Evolutionary conservation across 2,113 vertebrate genomes (phyloP), one percentile per base, ranked within the genome.

Genomic region (Butorides virescens): DNA sequence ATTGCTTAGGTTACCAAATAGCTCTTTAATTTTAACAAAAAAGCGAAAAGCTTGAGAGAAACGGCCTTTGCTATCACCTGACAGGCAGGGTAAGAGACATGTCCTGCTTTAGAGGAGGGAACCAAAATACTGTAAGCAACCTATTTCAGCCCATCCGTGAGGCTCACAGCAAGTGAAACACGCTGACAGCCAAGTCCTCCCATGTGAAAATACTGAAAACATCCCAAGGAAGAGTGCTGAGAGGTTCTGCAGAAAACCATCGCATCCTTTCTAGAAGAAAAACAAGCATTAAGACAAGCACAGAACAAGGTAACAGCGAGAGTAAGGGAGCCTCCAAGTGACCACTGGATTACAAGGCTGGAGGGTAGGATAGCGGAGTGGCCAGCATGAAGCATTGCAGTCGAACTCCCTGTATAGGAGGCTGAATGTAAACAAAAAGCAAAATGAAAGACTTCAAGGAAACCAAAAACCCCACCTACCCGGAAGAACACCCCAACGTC

Each of bases 331-430:
- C 7, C 47, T 71, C 32, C 21, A 39, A 70, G 16, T 2, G 10
- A 62, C 16, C 47, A 29, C 34, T 20, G 42, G 63, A 42, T 47
- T 61, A 39, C 1, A 4, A 56, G 4, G 29, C 34, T 44, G 82
- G 36, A 61, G 39, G 37, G 10, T 1, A 30, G 25, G 37, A n/a
- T 7, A 63, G 10, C 39, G n/a, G 22, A 47, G 39, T 1, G 16
- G 71, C n/a, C 58, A 42, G 63, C 1, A 6, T 0, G 0, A 86
- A 65, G 34, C 0, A 0, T 0, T 52, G 52, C 47, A 56, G 34
- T 17, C 9, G 44, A 88, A 59, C 30, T 62, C 20, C 59, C 32
- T 0, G 0, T 34, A 17, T 0, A 62, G 17, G 39, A 93, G 20
- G 36, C 30, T 44, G 20, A 72, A 88, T 26, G n/a, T 21, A 63